phyloP scores from a whole-genome alignment of 2,797 vertebrate species.

The Leptatherina wallacei region DNA sequence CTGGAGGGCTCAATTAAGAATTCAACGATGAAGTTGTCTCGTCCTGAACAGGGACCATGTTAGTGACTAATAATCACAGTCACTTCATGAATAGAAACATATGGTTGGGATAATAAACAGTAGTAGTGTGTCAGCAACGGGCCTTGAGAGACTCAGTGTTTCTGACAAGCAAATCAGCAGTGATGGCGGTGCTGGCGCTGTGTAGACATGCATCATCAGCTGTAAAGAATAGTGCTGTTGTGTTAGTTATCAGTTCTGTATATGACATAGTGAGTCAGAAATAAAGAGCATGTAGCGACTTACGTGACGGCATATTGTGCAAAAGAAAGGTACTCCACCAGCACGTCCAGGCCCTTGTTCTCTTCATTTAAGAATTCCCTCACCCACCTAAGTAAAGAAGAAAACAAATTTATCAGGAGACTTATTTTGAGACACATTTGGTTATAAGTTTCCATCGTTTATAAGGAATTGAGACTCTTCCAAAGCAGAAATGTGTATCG shows the following conservation, averaged over 20 bases:
- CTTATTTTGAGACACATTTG: not conserved
- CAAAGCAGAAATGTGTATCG: not conserved
- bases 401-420: not conserved
- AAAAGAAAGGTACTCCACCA: constrained; percentile 98
- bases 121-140: constrained; percentile 59
- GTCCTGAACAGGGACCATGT: constrained; percentile 61
- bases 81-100: constrained; percentile 75
- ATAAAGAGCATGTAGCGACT: constrained; percentile 78
- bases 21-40: constrained; percentile 48
- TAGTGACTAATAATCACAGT: constrained; percentile 74
- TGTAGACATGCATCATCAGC: constrained; percentile 57
- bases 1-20: constrained; percentile 47
- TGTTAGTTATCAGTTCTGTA: constrained; percentile 54
- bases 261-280: constrained; percentile 18
- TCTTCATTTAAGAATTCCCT: constrained; percentile 98
- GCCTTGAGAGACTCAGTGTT: constrained; percentile 72
- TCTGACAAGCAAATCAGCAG: constrained; percentile 51
- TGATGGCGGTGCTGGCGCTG: constrained; percentile 44
- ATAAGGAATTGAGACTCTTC: not conserved
- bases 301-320: constrained; percentile 98
- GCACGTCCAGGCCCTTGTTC: constrained; percentile 95
- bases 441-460: not conserved
- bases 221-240: constrained; percentile 73
- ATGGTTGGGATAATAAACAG: constrained; percentile 55
- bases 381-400: constrained; percentile 88